Conservation (phyloP, 2,888 invertebrate species). For the Imbricaverruca yamaguchii region DNA sequence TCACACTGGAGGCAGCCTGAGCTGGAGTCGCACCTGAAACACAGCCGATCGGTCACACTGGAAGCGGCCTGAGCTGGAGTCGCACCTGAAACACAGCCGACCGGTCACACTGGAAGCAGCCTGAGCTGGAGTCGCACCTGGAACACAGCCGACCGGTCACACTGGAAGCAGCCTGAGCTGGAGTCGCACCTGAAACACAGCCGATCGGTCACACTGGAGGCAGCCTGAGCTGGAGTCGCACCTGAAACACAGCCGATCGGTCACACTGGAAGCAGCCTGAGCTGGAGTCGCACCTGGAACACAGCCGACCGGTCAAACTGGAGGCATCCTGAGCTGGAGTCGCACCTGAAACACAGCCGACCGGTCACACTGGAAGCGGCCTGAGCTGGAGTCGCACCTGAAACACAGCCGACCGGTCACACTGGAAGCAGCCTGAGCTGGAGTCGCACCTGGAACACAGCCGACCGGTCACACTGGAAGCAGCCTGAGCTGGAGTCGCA, state of each 20-base stretch:
- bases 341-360: conserved; percentile 25
- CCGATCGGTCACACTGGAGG: conserved; percentile 48
- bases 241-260: conserved; percentile 15
- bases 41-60: conserved; percentile 44
- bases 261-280: conserved; percentile 62
- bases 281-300: conserved; percentile 28
- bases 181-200: conserved; percentile 27
- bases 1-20: conserved; percentile 62
- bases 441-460: conserved; percentile 27
- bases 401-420: too few species aligned
- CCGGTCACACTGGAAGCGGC: conserved; percentile 57
- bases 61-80: conserved; percentile 53
- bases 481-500: conserved; percentile 50
- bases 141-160: too few species aligned
- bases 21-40: conserved; percentile 29
- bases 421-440: conserved; percentile 61
- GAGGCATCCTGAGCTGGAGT: conserved; percentile 53
- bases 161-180: conserved; percentile 61
- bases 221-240: conserved; percentile 50
- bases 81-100: conserved; percentile 25
- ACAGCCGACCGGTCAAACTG: conserved; percentile 44
- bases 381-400: conserved; percentile 41
- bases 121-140: conserved; percentile 41
- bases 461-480: conserved; percentile 48
- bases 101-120: conserved; percentile 57